Evolutionary conservation across 2,797 vertebrate genomes (phyloP).

Genomic region (Nyctalus aviator): DNA sequence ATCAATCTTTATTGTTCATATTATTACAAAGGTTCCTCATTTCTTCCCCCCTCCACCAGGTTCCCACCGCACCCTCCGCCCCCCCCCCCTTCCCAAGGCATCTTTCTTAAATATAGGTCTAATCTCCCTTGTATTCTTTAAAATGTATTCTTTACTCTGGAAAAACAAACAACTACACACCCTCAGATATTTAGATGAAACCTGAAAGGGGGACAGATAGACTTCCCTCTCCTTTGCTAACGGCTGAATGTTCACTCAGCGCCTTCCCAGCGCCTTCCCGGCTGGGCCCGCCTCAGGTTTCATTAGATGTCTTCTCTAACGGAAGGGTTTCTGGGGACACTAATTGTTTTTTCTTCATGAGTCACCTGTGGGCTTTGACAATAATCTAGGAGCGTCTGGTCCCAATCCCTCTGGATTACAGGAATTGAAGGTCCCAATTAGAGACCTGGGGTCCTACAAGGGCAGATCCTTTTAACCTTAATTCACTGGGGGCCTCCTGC

Average conservation of each 20-base stretch:
- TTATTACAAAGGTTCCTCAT: too few species aligned
- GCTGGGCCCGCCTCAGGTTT: conserved; percentile 57
- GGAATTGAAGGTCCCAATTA: conserved; percentile 86
- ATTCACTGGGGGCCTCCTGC: conserved; percentile 79
- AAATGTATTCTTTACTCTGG: background rate
- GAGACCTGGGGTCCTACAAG: conserved; percentile 83
- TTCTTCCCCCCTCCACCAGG: too few species aligned
- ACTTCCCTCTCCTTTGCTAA: conserved; percentile 45
- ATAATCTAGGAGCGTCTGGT: conserved; percentile 87
- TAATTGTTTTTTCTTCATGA: conserved; percentile 82
- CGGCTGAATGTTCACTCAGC: conserved; percentile 46
- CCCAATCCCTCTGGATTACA: conserved; percentile 88
- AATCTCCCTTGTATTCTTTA: conserved; percentile 36
- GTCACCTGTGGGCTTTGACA: conserved; percentile 85
- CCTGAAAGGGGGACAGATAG: background rate
- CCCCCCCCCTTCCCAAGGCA: too few species aligned
- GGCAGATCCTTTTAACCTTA: conserved; percentile 88
- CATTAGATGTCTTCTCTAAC: conserved; percentile 74
- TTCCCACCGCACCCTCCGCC: too few species aligned
- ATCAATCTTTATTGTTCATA: too few species aligned
- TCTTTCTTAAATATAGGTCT: conserved; percentile 29
- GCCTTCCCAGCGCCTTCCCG: background rate
- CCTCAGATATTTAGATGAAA: conserved; percentile 53
- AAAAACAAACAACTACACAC: background rate
- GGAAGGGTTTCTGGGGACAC: background rate